A percentile compares a stretch with the other conserved stretches of the same genome.
Evolutionary conservation across 1,140 invertebrate genomes (phyloP).

Genomic region (Glomeris maerens): DNA sequence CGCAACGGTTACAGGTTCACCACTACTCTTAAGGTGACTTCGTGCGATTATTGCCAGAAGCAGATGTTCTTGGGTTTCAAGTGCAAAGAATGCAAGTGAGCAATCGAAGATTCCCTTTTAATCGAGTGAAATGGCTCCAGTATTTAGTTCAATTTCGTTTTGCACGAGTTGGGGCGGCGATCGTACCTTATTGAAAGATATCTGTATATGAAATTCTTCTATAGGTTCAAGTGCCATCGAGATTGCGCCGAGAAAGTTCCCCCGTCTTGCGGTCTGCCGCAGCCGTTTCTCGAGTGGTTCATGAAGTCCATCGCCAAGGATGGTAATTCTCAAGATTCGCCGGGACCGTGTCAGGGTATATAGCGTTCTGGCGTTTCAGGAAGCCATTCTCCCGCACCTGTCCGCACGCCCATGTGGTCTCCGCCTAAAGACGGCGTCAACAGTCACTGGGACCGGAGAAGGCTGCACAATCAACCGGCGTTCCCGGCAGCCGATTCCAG

Average conservation of each 20-base stretch:
- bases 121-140: too few relatives aligned
- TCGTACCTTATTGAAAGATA: too few relatives aligned
- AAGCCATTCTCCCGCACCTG: slow-evolving; percentile 16
- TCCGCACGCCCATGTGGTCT: slow-evolving; percentile 3
- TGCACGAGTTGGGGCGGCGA: too few relatives aligned
- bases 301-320: slow-evolving; percentile 20
- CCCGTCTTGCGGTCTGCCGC: slow-evolving; percentile 75
- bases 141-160: too few relatives aligned
- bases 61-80: slow-evolving; percentile 80
- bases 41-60: slow-evolving; percentile 79
- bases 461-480: slow-evolving; percentile 3
- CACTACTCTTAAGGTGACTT: slow-evolving; percentile 71
- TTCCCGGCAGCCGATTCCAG: slow-evolving; percentile 55
- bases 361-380: too few relatives aligned
- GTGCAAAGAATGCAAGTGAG: slow-evolving; percentile 81
- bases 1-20: slow-evolving; percentile 82
- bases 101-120: slow-evolving; percentile 5
- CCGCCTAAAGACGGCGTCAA: slow-evolving; percentile 2
- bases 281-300: slow-evolving; percentile 62
- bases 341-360: too few relatives aligned
- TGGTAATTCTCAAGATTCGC: too few relatives aligned
- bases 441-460: too few relatives aligned
- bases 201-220: slow-evolving; percentile 8
- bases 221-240: slow-evolving; percentile 68
- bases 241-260: slow-evolving; percentile 82